These are phyloP conservation scores for Axea sp. DNA, from an alignment of 2,888 invertebrate species.

Conservation along the genomic window DNA sequence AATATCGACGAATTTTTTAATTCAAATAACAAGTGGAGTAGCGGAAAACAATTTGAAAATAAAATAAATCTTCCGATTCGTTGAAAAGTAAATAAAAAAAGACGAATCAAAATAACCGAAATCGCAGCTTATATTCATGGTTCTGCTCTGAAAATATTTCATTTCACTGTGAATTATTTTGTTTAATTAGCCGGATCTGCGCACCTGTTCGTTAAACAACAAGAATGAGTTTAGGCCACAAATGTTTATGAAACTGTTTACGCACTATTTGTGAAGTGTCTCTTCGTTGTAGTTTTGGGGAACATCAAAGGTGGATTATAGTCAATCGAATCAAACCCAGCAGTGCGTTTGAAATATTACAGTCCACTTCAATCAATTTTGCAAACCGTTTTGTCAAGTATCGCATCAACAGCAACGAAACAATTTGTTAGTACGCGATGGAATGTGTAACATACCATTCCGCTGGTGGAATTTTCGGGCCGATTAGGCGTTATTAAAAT, in stretches of 20 bases:
- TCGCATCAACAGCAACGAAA: slow-evolving; percentile 16
- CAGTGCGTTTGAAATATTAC: slow-evolving; percentile 23
- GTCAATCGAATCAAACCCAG: slow-evolving; percentile 31
- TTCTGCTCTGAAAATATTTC: too few species aligned
- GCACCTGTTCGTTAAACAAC: not conserved
- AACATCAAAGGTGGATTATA: slow-evolving; percentile 42
- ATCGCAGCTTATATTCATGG: too few species aligned
- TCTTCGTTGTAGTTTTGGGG: slow-evolving; percentile 16
- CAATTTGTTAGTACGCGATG: slow-evolving; percentile 14
- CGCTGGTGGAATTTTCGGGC: slow-evolving; percentile 12
- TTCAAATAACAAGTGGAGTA: too few species aligned
- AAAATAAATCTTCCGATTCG: too few species aligned
- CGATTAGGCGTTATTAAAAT: slow-evolving; percentile 5
- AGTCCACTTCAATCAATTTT: slow-evolving; percentile 20
- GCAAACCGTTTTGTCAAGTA: slow-evolving; percentile 30
- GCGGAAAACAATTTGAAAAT: too few species aligned
- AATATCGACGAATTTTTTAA: too few species aligned
- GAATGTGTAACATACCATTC: slow-evolving; percentile 20
- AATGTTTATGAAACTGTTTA: slow-evolving; percentile 31
- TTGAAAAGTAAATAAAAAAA: too few species aligned
- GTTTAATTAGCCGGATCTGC: too few species aligned
- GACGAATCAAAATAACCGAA: too few species aligned
- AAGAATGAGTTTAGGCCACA: not conserved
- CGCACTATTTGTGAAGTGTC: slow-evolving; percentile 13
- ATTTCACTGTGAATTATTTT: too few species aligned